phyloP scores from a whole-genome alignment of 2,888 invertebrate species.

The Pheosia gnoma region DNA sequence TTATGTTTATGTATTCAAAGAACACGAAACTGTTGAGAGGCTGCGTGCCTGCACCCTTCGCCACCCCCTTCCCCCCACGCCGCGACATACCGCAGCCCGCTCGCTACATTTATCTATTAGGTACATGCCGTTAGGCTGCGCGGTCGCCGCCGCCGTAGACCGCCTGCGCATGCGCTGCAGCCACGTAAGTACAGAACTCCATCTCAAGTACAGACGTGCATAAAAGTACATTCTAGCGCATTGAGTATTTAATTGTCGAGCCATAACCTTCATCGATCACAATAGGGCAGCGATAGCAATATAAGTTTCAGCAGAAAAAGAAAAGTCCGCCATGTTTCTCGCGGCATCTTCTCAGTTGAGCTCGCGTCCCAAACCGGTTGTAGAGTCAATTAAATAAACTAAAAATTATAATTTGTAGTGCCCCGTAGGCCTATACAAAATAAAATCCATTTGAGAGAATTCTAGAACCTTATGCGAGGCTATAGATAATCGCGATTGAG shows the following conservation, averaged over 20 bases:
- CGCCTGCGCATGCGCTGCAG: slow-evolving; percentile 4
- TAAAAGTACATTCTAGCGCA: not conserved
- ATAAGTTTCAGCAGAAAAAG: no score
- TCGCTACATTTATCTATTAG: slow-evolving; percentile 27
- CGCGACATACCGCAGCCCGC: not conserved
- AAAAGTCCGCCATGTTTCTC: no score
- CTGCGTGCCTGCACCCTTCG: not conserved
- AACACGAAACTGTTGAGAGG: slow-evolving; percentile 2
- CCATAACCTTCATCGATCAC: not conserved
- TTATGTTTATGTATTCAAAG: not conserved
- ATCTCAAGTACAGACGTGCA: not conserved
- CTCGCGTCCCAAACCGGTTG: no score
- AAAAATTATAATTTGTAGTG: no score
- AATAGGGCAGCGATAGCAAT: not conserved
- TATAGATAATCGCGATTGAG: no score
- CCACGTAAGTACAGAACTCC: not conserved
- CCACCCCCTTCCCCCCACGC: not conserved
- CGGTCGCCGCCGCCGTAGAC: not conserved
- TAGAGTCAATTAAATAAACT: no score
- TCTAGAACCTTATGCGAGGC: no score
- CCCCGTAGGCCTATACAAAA: no score
- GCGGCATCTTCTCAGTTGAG: no score
- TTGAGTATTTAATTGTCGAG: not conserved
- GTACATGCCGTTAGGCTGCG: slow-evolving; percentile 42
- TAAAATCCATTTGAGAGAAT: no score